Evolutionary conservation across 2,797 vertebrate species (phyloP), one percentile per base, ranked within the genome.

Genomic region (Danio choprae): DNA sequence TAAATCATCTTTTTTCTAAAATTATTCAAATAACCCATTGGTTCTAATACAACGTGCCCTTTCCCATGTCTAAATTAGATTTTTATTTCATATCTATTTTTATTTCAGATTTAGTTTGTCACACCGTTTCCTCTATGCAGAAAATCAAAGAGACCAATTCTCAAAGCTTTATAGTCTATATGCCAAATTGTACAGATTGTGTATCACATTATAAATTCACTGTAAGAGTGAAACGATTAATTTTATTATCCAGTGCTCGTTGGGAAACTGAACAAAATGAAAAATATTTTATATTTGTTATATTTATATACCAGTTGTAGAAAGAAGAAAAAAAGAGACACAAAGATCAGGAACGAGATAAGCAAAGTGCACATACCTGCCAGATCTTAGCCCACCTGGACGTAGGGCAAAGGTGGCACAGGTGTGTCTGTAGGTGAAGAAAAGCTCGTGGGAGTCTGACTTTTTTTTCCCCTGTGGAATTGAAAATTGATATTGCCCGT

Each of bases 301-400:
- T 15, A 59, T 80, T 36, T n/a, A 64, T 70, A 69, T 73, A 74
- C 62, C 62, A 73, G 38, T 53, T 59, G 15, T 22, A 12, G 29
- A 75, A 41, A 62, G 5, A n/a, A n/a, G 55, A 36, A 18, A 38
- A 71, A 72, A 55, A 50, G 50, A 55, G 29, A 41, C 43, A 50
- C 38, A 29, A 70, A 64, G 48, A 59, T 40, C 29, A 73, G 29
- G 10, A 53, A 68, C 72, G 20, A 20, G 13, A 67, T 12, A 29
- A 36, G 55, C 56, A 13, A 46, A 55, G 53, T 46, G 29, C 60
- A 67, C 67, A 69, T 75, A 83, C 71, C 56, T 77, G n/a, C 22
- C 41, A 67, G 74, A 43, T 60, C 81, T 78, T 36, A 58, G 58
- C 60, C 58, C 70, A 79, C 29, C 50, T 29, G 10, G 46, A 64